Conservation (phyloP, 53 echinoderm and acorn worm species). For the Astropecten irregularis region DNA sequence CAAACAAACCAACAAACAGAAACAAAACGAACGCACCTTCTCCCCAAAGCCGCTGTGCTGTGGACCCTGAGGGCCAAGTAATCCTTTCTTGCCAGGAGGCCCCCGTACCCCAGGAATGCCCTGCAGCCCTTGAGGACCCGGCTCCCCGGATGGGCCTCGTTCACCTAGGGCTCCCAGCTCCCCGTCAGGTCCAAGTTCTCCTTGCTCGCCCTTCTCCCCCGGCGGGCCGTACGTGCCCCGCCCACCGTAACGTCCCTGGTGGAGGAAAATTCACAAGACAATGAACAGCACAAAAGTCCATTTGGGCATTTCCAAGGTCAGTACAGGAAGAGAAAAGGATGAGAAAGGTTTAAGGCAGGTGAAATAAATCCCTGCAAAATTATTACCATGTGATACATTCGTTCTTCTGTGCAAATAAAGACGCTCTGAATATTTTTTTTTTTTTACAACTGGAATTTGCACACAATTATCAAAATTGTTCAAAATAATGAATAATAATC, state of each 20-base stretch:
- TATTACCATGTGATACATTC: too few relatives aligned
- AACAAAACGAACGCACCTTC: slow-evolving; percentile 52
- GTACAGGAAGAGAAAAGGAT: too few relatives aligned
- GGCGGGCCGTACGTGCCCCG: slow-evolving; percentile 38
- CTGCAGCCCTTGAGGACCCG: slow-evolving; percentile 64
- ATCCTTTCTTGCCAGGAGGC: slow-evolving; percentile 47
- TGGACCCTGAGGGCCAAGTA: slow-evolving; percentile 50
- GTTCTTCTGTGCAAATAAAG: too few relatives aligned
- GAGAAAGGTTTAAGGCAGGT: too few relatives aligned
- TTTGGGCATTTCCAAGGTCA: too few relatives aligned
- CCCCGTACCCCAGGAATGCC: slow-evolving; percentile 66
- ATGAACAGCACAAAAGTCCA: neutral
- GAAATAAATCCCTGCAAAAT: too few relatives aligned
- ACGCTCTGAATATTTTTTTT: too few relatives aligned
- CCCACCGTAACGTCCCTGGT: slow-evolving; percentile 49
- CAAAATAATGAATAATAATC: too few relatives aligned
- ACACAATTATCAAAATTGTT: too few relatives aligned
- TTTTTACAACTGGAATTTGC: too few relatives aligned
- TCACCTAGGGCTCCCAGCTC: slow-evolving; percentile 63
- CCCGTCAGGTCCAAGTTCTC: slow-evolving; percentile 56
- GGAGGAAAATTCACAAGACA: neutral
- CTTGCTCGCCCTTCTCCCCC: slow-evolving; percentile 69
- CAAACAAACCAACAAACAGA: too few relatives aligned
- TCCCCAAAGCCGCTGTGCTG: slow-evolving; percentile 59
- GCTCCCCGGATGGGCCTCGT: slow-evolving; percentile 47